Base-by-base conservation (phyloP, 2,797 vertebrate genomes). In the Gobionotothen gibberifrons region DNA sequence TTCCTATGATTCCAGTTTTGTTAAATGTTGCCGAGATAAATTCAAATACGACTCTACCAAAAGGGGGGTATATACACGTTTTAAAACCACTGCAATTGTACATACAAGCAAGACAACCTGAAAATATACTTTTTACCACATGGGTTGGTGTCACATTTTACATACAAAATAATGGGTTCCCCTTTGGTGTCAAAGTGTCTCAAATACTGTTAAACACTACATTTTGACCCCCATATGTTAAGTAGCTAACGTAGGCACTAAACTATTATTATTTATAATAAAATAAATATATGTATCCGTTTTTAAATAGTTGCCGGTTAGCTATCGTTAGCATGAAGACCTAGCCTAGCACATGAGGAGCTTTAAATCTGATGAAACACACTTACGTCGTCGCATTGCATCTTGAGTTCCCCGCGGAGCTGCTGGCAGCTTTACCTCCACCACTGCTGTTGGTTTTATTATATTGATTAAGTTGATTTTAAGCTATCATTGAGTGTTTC, bases 371-470 rank as follows among this genome's bases (percentile, higher is more conserved):
- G 0, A 3, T 7, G 3, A 0, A 0, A 4, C 4, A 19, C 8
- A 93, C 94, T 94, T 59, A 95, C 95, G 61, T 94, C 94, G 89
- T 95, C 95, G 93, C 94, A 92, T 6, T 95, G 95, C 95, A 95
- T 95, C 40, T 76, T 89, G 3, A 0, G 0, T 16, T 76, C 36
- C 39, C 68, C 0, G 2, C 14, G 0, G 47, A 51, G 12, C 40
- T 29, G n/a, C 59, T 62, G 3, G 1, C 52, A 13, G 15, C 49
- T 15, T 61, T 57, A 3, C 13, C 1, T 2, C 2, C 0, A 2
- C 48, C 9, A 39, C 32, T 0, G 0, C 2, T 0, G 22, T 2
- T 11, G 4, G 3, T 47, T 54, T 11, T 0, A 0, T 0, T 0
- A 2, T 9, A 8, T 15, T 5, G 0, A 55, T 52, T 0, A 1